phyloP scores from a whole-genome alignment of 2,113 vertebrate species.

The Nycticryphes semicollaris region DNA sequence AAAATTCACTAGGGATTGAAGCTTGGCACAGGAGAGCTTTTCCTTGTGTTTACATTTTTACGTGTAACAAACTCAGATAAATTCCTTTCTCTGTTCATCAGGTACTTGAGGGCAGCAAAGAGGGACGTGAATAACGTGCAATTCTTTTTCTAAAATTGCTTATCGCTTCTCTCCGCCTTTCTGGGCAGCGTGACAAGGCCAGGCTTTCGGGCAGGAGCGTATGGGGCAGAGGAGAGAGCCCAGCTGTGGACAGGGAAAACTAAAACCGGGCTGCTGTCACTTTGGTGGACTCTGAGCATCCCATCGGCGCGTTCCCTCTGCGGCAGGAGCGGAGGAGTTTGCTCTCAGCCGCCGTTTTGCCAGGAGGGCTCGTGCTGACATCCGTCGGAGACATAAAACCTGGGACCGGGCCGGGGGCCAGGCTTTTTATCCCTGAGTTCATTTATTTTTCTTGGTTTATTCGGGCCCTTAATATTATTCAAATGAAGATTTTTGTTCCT shows the following conservation, averaged over 20 bases:
- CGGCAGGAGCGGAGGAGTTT: not conserved
- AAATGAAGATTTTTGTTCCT: not conserved
- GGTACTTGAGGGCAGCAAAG: not conserved
- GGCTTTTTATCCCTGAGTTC: conserved; percentile 20
- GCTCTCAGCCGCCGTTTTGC: not conserved
- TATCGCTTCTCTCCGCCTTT: not conserved
- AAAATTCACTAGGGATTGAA: not conserved
- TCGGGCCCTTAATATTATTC: not conserved
- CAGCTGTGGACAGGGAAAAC: not conserved
- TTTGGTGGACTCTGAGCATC: not conserved
- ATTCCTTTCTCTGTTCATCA: not conserved
- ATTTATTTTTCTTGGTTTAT: conserved; percentile 45
- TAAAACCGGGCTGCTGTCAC: not conserved
- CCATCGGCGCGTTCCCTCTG: not conserved
- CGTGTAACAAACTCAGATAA: not conserved
- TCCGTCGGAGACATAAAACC: not conserved
- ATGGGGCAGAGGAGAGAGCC: not conserved
- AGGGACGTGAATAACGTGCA: not conserved
- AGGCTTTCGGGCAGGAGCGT: rapidly evolving
- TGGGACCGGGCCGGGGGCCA: not conserved
- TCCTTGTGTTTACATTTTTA: not conserved
- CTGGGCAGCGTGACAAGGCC: not conserved
- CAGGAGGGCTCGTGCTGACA: not conserved
- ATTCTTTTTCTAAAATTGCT: not conserved
- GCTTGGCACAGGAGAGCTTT: not conserved